Conservation (phyloP, 2,113 vertebrate species). For the Mirounga angustirostris region DNA sequence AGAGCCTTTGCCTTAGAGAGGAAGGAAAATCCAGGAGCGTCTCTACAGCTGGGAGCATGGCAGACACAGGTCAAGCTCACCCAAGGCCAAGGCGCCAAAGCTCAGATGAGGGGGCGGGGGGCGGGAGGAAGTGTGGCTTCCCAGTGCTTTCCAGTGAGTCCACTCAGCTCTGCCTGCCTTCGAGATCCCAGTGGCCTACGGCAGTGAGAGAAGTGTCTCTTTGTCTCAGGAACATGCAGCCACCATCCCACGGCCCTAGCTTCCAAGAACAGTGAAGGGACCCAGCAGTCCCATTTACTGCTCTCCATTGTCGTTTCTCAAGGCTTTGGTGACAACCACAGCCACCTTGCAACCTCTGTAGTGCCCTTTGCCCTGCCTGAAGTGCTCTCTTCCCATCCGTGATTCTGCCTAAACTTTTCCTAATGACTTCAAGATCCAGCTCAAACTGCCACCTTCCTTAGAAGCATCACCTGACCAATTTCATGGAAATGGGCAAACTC, state of each 20-base stretch:
- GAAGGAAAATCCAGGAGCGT: not conserved
- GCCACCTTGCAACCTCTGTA: not conserved
- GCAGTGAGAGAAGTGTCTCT: not conserved
- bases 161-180: not conserved
- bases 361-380: not conserved
- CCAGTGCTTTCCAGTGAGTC: not conserved
- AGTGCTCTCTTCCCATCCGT: not conserved
- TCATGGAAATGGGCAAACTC: not conserved
- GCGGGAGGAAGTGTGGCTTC: not conserved
- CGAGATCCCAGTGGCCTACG: accelerated
- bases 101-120: not conserved
- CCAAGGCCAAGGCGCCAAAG: not conserved
- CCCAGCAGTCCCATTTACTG: not conserved
- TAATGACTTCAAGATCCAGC: not conserved
- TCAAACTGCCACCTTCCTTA: not conserved
- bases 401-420: not conserved
- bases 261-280: too few species aligned
- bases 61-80: not conserved
- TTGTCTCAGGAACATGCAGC: not conserved
- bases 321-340: not conserved
- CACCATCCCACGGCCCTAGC: too few species aligned
- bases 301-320: not conserved
- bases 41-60: not conserved
- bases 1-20: not conserved
- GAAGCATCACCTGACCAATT: not conserved